phyloP scores from a whole-genome alignment of 2,888 invertebrate species.

The Drosophila dives region DNA sequence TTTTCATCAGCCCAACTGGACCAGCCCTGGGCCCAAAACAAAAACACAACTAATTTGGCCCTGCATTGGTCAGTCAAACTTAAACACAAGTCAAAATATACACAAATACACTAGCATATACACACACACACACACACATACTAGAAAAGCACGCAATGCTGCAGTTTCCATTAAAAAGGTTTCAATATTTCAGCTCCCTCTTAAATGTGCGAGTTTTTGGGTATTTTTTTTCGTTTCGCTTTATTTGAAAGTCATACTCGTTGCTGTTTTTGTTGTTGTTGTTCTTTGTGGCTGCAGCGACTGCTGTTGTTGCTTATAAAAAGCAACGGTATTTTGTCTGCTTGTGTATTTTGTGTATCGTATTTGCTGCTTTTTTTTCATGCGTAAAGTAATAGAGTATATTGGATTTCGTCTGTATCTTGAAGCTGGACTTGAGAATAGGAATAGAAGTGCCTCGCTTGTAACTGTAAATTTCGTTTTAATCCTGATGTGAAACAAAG shows the following conservation, averaged over 20 bases:
- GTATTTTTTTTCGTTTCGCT: conserved; percentile 19
- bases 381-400: conserved; percentile 16
- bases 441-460: no score
- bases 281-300: conserved; percentile 20
- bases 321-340: conserved; percentile 55
- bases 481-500: no score
- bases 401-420: not conserved
- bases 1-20: conserved; percentile 49
- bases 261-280: conserved; percentile 12
- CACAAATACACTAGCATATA: not conserved
- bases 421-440: no score
- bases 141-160: not conserved
- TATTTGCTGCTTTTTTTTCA: conserved; percentile 24
- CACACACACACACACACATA: not conserved
- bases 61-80: conserved; percentile 19
- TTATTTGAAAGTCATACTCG: conserved; percentile 56
- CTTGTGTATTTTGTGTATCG: conserved; percentile 36
- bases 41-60: conserved; percentile 19
- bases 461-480: no score
- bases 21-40: conserved; percentile 40
- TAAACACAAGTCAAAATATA: not conserved
- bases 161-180: conserved; percentile 22
- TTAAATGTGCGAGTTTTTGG: conserved; percentile 28
- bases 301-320: conserved; percentile 22
- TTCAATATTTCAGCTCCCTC: conserved; percentile 34